Evolutionary conservation across 2,113 vertebrate species (phyloP), one percentile per base, ranked within the genome.

Genomic region (Ranitomeya imitator): DNA sequence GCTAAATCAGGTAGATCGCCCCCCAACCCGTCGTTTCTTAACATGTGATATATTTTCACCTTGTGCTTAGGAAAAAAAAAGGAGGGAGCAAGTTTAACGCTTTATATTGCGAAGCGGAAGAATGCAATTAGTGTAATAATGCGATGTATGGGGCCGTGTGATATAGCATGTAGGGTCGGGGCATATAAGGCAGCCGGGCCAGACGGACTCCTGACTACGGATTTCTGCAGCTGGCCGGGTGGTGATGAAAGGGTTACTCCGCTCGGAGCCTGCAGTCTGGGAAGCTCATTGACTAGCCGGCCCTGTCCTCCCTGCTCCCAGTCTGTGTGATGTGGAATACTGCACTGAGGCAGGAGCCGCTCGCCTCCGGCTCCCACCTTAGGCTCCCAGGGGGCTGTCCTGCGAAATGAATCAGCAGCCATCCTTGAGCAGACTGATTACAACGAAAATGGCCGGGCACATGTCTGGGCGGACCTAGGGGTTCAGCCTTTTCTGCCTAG

Each of bases 391-490:
- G 94, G 94, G 95, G 94, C 93, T 94, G 93, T 93, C 95, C 95
- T 92, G 96, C 95, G 93, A 95, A 95, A 94, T 95, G 96, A 96
- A 96, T 96, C 96, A 96, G 95, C 95, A 96, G 94, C 93, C 95
- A 91, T 94, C 94, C 95, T 93, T 5, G 94, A 95, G 95, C 94
- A 94, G 94, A 93, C 94, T 95, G 95, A 96, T 97, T 95, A 95
- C 95, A 96, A 95, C 93, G 94, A 94, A 95, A 95, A 95, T 94
- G 95, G 95, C 96, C 94, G 94, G 95, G 95, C 96, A 95, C 94
- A 94, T 94, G 94, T 95, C 96, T 96, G 95, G 94, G 95, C 94
- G 93, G 94, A 93, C 93, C 94, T 92, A 90, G 93, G 37, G 91
- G 94, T 94, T 92, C 92, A 84, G 93, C 94, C 93, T 92, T 45